Evolutionary conservation across 2,797 vertebrate genomes (phyloP), one percentile per base, ranked within the genome.

Genomic region (Microcaecilia unicolor): DNA sequence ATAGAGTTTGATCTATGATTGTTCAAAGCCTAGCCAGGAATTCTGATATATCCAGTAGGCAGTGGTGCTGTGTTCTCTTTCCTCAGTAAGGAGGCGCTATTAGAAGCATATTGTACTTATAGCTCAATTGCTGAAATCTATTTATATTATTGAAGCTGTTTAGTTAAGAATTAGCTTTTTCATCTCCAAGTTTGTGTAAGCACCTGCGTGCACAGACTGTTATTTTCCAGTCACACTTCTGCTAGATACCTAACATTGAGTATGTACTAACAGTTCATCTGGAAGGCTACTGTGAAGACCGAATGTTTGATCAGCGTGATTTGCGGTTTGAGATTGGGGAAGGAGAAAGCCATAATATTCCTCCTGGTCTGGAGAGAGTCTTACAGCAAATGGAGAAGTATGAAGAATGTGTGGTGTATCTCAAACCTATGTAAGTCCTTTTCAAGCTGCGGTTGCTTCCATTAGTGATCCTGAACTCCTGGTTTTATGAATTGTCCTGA

Each of bases 311-410:
- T 30, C 72, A 67, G 39, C 79, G 93, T 39, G 91, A 93, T 16
- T 22, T 99, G 44, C 83, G 67, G 54, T 97, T 96, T 77, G 92
- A 95, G 64, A 55, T 97, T 0, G 92, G 92, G 4, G 92, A 95
- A 48, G 92, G 87, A 13, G 91, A 92, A 11, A 77, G 51, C 56
- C 74, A 88, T 1, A 80, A 84, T 38, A 69, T 99, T 31, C 94
- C 93, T 12, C 37, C 46, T 9, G 96, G 91, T n/a, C 75, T 93
- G 56, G 94, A 99, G 76, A 92, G 84, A 47, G 87, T 86, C 6
- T 77, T 99, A 40, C 89, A 86, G 51, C 83, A 84, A 45, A 98
- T 99, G 96, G 93, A 98, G 57, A 85, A 96, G 43, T 89, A 68
- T 1, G 96, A 98, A 53, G 90, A 91, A 48, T 84, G 91, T 0